phyloP scores from a whole-genome alignment of 2,797 vertebrate species.

The Valencia hispanica region DNA sequence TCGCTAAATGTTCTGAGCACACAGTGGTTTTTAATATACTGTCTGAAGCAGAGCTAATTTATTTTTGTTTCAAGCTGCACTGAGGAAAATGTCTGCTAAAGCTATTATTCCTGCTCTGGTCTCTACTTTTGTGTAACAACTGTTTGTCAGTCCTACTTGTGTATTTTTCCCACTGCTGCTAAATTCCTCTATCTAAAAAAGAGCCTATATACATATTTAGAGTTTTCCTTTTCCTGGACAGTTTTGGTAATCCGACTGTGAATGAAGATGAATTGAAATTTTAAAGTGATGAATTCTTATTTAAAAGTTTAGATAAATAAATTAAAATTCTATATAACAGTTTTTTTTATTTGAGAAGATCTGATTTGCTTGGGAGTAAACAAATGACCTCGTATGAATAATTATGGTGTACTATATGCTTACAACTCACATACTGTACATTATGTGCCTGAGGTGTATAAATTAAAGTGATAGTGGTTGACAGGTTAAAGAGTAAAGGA shows the following conservation, averaged over 20 bases:
- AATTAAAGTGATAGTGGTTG: constrained; percentile 21
- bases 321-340: constrained; percentile 68
- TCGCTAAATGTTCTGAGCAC: constrained; percentile 57
- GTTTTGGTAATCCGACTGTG: constrained; percentile 78
- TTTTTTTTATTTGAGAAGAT: constrained; percentile 55
- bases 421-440: constrained; percentile 32
- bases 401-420: constrained; percentile 21
- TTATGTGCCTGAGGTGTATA: constrained; percentile 41
- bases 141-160: constrained; percentile 43
- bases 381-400: constrained; percentile 24
- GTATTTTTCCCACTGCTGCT: constrained; percentile 77
- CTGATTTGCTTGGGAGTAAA: constrained; percentile 36
- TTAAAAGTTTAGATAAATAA: constrained; percentile 82
- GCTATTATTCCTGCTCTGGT: constrained; percentile 54
- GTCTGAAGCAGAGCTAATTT: constrained; percentile 44
- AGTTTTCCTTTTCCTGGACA: constrained; percentile 51
- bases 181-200: constrained; percentile 78
- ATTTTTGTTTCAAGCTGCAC: constrained; percentile 60
- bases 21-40: constrained; percentile 54
- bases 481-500: constrained; percentile 27
- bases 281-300: constrained; percentile 80
- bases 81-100: constrained; percentile 51
- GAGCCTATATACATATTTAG: constrained; percentile 75
- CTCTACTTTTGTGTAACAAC: constrained; percentile 33
- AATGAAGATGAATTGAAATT: constrained; percentile 80